Conservation (phyloP, 2,888 invertebrate genomes). For the Resseliella maxima region DNA sequence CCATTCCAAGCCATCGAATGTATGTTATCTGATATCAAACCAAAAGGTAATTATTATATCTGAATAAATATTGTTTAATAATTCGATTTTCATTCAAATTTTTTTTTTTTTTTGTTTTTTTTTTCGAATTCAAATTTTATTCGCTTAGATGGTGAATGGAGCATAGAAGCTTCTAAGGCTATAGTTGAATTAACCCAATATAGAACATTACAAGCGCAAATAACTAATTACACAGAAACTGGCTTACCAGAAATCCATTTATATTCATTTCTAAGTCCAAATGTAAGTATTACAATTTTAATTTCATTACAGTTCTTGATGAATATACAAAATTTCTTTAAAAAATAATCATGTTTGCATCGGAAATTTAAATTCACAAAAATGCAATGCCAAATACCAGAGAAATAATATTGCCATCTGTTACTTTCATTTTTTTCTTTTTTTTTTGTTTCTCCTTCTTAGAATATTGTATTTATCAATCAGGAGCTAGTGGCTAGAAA, state of each 20-base stretch:
- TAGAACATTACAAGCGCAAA: conserved; percentile 87
- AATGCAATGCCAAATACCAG: no score
- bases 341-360: no score
- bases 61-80: not conserved
- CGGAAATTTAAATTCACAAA: conserved; percentile 48
- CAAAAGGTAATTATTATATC: conserved; percentile 72
- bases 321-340: not conserved
- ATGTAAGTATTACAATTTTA: conserved; percentile 71
- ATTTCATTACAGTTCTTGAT: not conserved
- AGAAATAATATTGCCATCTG: no score
- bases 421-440: conserved; percentile 55
- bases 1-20: conserved; percentile 99
- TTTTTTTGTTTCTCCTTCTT: conserved; percentile 64
- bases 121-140: conserved; percentile 39
- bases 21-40: conserved; percentile 87
- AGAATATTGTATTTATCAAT: conserved; percentile 86
- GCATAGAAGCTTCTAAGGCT: conserved; percentile 79
- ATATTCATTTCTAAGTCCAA: conserved; percentile 79
- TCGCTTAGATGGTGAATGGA: conserved; percentile 75
- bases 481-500: conserved; percentile 87
- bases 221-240: conserved; percentile 83
- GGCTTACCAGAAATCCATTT: conserved; percentile 85
- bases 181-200: conserved; percentile 85
- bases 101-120: not conserved
- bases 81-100: conserved; percentile 49